Percentiles rank a stretch among this genome's conserved stretches.
These are phyloP conservation scores for Aldrovandia affinis DNA, from an alignment of 2,797 vertebrate genomes.

Conservation along the genomic window DNA sequence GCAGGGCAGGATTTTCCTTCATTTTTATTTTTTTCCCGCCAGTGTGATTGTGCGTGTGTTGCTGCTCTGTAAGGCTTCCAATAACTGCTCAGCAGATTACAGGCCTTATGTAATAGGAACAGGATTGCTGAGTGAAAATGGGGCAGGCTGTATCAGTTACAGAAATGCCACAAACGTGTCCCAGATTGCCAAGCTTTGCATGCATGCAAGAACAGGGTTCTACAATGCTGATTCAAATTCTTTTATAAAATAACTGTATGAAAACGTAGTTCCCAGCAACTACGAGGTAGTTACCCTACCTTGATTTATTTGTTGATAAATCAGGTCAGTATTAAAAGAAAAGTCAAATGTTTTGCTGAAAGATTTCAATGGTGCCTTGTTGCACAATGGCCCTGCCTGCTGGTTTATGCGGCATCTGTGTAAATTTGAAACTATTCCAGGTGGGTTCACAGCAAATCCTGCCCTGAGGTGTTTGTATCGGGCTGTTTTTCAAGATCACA, in stretches of 20 bases:
- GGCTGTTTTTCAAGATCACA: constrained; percentile 12
- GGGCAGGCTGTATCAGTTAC: constrained; percentile 67
- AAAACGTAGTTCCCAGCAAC: not conserved
- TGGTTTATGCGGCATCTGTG: not conserved
- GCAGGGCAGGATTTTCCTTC: constrained; percentile 75
- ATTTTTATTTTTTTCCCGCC: constrained; percentile 39
- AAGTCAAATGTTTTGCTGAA: not conserved
- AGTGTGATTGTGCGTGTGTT: constrained; percentile 65
- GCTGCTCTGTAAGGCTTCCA: constrained; percentile 63
- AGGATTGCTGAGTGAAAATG: constrained; percentile 68
- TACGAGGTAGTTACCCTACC: too few species aligned
- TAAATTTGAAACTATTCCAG: not conserved
- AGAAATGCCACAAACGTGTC: not conserved
- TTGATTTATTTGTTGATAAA: not conserved
- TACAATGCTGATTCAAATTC: not conserved
- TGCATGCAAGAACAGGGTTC: constrained; percentile 5
- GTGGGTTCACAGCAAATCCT: not conserved
- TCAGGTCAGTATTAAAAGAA: not conserved
- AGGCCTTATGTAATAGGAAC: constrained; percentile 74
- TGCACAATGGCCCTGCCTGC: not conserved
- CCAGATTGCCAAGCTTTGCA: constrained; percentile 42
- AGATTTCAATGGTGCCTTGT: not conserved
- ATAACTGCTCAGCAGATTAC: constrained; percentile 78
- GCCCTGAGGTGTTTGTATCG: not conserved
- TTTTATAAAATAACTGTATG: constrained; percentile 25